Conservation (phyloP, 2,113 vertebrate genomes). For the Hydrolagus affinis region DNA sequence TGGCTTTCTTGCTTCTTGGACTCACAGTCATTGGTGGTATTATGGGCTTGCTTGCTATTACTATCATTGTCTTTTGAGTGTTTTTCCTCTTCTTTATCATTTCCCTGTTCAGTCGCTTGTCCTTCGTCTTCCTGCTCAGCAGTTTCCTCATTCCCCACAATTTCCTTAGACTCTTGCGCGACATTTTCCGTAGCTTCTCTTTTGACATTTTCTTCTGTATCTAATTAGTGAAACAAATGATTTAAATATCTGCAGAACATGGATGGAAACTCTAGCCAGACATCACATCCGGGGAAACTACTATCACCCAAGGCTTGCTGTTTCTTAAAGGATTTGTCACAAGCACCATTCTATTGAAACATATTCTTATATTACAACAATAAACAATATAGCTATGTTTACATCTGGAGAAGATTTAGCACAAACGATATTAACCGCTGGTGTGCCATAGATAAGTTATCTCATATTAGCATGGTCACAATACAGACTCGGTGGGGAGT, state of each 20-base stretch:
- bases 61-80: constrained; percentile 45
- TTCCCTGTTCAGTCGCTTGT: constrained; percentile 39
- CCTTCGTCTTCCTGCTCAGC: constrained; percentile 42
- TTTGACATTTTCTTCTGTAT: constrained; percentile 55
- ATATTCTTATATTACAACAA: neutral
- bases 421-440: too few relatives aligned
- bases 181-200: constrained; percentile 65
- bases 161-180: constrained; percentile 51
- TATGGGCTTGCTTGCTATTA: constrained; percentile 46
- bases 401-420: neutral
- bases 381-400: neutral
- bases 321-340: neutral
- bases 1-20: constrained; percentile 41
- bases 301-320: neutral
- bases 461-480: too few relatives aligned
- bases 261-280: neutral
- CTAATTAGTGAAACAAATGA: constrained; percentile 30
- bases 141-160: constrained; percentile 42
- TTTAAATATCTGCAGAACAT: neutral
- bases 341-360: neutral
- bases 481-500: too few relatives aligned
- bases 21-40: constrained; percentile 37
- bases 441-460: too few relatives aligned
- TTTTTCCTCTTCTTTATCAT: constrained; percentile 36
- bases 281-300: neutral